These are phyloP conservation scores for Drosophila yooni DNA, from an alignment of 2,888 invertebrate genomes.

Conservation along the genomic window DNA sequence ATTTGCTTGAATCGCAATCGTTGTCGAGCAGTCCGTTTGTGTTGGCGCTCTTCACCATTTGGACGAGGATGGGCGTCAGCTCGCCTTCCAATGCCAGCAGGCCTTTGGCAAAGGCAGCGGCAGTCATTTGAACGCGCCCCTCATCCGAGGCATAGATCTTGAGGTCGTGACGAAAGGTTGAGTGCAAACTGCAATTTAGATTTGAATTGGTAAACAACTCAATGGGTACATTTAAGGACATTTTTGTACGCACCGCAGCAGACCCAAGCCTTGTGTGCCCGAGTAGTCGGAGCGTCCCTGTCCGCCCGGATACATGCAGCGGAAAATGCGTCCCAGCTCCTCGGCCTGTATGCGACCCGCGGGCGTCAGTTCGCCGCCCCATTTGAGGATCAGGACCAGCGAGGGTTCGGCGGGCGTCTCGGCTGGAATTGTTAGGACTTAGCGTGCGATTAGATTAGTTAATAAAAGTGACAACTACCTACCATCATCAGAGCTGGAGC, in stretches of 20 bases:
- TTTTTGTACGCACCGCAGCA: conserved; percentile 87
- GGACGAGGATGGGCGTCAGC: conserved; percentile 98
- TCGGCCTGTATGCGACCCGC: conserved; percentile 99
- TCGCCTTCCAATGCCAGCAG: conserved; percentile 98
- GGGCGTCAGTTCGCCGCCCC: conserved; percentile 99
- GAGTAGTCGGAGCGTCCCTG: conserved; percentile 96
- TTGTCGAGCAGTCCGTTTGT: conserved; percentile 99
- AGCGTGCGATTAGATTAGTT: conserved; percentile 50
- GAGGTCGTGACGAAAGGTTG: conserved; percentile 98
- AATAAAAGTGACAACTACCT: conserved; percentile 72
- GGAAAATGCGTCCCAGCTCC: conserved; percentile 98
- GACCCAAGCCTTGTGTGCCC: conserved; percentile 97
- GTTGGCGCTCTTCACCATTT: conserved; percentile 99
- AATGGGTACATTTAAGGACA: fast-evolving
- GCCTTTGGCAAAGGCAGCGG: conserved; percentile 99
- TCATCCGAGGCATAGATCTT: conserved; percentile 99
- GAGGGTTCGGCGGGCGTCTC: conserved; percentile 96
- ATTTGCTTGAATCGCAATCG: conserved; percentile 98
- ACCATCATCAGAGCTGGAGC: conserved; percentile 97
- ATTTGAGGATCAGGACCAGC: conserved; percentile 97
- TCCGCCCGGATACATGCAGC: conserved; percentile 99
- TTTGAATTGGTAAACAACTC: background rate
- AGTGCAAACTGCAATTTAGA: conserved; percentile 89
- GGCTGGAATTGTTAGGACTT: conserved; percentile 82
- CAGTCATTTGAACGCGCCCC: conserved; percentile 99